Percentiles rank a stretch among this genome's conserved stretches.
Conservation (phyloP, 2,888 invertebrate species). For the Eudemis profundana region DNA sequence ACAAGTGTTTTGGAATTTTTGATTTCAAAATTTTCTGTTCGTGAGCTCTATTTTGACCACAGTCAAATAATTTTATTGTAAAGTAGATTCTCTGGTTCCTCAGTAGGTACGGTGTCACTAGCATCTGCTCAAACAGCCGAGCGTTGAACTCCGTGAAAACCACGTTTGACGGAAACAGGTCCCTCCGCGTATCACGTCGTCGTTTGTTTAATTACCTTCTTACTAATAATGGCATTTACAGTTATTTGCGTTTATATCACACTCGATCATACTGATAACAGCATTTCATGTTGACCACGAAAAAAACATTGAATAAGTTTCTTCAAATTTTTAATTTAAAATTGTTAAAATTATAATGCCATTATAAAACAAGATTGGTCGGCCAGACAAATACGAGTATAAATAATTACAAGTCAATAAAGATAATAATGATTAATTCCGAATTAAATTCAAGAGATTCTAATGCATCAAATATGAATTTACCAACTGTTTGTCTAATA, state of each 20-base stretch:
- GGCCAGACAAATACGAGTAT: too few species aligned
- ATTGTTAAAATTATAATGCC: too few species aligned
- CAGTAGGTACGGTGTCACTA: conserved; percentile 50
- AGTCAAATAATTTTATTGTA: conserved; percentile 1
- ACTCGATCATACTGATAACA: background rate
- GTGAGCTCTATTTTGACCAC: background rate
- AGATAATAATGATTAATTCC: too few species aligned
- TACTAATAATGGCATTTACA: conserved; percentile 33
- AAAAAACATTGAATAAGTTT: too few species aligned
- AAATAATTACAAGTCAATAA: too few species aligned
- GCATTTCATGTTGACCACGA: background rate
- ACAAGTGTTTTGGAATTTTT: too few species aligned
- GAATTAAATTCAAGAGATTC: too few species aligned
- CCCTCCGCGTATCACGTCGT: conserved; percentile 50
- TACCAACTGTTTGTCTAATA: too few species aligned
- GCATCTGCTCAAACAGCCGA: conserved; percentile 71
- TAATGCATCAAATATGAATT: too few species aligned
- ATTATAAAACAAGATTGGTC: too few species aligned
- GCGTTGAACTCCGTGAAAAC: conserved; percentile 72
- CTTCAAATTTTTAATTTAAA: too few species aligned
- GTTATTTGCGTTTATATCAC: conserved; percentile 15
- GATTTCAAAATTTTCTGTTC: background rate
- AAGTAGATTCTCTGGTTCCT: conserved; percentile 33
- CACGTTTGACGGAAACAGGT: conserved; percentile 69
- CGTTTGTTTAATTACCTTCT: conserved; percentile 56